Conservation (phyloP, 2,113 vertebrate genomes). For the Salvelinus sp. region DNA sequence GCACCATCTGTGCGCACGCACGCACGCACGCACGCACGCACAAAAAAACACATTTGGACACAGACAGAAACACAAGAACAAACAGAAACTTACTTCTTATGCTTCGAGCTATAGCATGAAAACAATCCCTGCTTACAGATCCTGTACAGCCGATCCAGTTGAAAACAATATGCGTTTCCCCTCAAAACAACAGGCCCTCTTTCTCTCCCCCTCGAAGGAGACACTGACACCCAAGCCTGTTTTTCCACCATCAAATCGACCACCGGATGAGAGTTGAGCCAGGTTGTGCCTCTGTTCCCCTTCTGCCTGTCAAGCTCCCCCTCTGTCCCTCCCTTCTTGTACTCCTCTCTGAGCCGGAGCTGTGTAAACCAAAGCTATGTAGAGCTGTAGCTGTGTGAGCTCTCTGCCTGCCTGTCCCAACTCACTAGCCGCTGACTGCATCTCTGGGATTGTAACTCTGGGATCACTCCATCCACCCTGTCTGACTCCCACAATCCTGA, state of each 20-base stretch:
- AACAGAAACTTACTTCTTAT: slow-evolving; percentile 40
- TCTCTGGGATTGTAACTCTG: slow-evolving; percentile 59
- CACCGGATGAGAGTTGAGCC: neutral
- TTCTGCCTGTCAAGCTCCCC: neutral
- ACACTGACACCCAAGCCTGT: slow-evolving; percentile 49
- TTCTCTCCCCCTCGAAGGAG: slow-evolving; percentile 39
- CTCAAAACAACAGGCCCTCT: neutral
- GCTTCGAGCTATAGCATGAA: slow-evolving; percentile 33
- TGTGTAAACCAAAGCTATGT: neutral
- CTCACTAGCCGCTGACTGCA: slow-evolving; percentile 30
- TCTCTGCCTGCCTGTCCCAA: neutral
- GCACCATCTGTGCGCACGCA: too few relatives aligned
- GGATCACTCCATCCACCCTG: slow-evolving; percentile 54
- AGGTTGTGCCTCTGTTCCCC: neutral
- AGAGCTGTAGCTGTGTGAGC: neutral
- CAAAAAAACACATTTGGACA: neutral
- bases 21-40: too few relatives aligned
- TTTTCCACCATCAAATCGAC: slow-evolving; percentile 39
- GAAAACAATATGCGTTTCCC: slow-evolving; percentile 35
- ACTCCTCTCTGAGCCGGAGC: neutral
- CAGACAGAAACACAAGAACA: neutral
- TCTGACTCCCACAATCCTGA: slow-evolving; percentile 25
- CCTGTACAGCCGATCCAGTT: slow-evolving; percentile 33
- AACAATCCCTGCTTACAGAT: slow-evolving; percentile 36
- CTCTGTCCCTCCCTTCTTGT: neutral